Percentiles rank a stretch among this genome's conserved stretches.
These are phyloP conservation scores for Ostrea edulis DNA, from an alignment of 1,140 invertebrate genomes.

Conservation along the genomic window DNA sequence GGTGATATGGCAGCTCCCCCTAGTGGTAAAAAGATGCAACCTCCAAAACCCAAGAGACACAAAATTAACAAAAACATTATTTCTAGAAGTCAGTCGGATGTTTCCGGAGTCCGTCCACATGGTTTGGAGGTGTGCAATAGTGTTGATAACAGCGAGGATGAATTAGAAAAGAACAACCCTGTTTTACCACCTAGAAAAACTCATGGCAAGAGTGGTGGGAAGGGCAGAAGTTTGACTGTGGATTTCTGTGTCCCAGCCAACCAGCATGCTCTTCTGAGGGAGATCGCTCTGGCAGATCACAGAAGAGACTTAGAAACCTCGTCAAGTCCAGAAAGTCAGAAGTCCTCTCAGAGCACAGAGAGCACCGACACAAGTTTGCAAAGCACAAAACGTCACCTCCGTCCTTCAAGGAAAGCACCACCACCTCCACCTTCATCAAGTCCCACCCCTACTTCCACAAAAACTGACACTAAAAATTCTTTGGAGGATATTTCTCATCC, in stretches of 20 bases:
- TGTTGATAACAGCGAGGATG: slow-evolving; percentile 12
- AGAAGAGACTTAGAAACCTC: slow-evolving; percentile 37
- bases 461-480: background rate
- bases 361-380: background rate
- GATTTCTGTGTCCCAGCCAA: slow-evolving; percentile 46
- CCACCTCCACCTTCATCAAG: slow-evolving; percentile 36
- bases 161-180: slow-evolving; percentile 47
- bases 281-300: slow-evolving; percentile 51
- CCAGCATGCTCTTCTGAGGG: slow-evolving; percentile 44
- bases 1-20: slow-evolving; percentile 36
- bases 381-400: slow-evolving; percentile 30
- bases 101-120: slow-evolving; percentile 35
- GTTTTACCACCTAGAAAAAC: slow-evolving; percentile 52
- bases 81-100: slow-evolving; percentile 62
- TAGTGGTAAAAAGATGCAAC: slow-evolving; percentile 54
- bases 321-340: background rate
- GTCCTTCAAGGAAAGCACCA: slow-evolving; percentile 41
- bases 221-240: slow-evolving; percentile 53
- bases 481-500: background rate
- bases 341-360: slow-evolving; percentile 13
- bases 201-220: background rate
- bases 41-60: slow-evolving; percentile 69
- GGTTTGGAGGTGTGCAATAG: slow-evolving; percentile 18
- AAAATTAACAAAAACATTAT: slow-evolving; percentile 49
- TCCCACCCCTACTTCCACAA: background rate